A percentile compares a stretch with the other conserved stretches of the same genome.
Conservation (phyloP, 2,888 invertebrate genomes). For the Callyntrura sp. region DNA sequence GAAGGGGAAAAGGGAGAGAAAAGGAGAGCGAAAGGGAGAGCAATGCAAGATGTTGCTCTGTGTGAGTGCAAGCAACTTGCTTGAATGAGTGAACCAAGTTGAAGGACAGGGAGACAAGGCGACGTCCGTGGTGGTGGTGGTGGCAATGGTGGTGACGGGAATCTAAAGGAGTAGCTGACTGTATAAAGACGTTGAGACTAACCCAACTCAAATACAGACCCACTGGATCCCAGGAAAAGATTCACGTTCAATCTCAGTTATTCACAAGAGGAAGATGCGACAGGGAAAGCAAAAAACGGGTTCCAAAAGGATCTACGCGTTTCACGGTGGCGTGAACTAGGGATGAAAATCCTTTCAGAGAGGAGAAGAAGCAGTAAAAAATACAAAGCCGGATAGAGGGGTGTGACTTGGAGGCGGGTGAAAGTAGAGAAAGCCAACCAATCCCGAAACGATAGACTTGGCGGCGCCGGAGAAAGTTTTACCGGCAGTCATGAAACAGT, state of each 20-base stretch:
- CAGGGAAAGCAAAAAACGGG: conserved; percentile 6
- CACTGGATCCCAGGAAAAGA: conserved; percentile 17
- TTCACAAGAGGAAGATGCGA: conserved; percentile 37
- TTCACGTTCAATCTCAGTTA: conserved; percentile 54
- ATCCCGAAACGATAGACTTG: conserved; percentile 82
- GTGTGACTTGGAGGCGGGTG: conserved; percentile 83
- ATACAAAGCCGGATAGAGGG: conserved; percentile 78
- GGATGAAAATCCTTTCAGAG: conserved; percentile 56
- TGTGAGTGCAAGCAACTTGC: conserved; percentile 73
- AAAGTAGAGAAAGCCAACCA: conserved; percentile 83
- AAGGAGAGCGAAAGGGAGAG: conserved; percentile 56
- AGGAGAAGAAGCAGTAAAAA: conserved; percentile 56
- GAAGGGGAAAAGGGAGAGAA: conserved; percentile 41
- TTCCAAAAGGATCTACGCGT: conserved; percentile 54
- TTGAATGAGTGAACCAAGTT: conserved; percentile 77
- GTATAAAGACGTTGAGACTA: conserved; percentile 47
- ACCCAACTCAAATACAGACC: conserved; percentile 41
- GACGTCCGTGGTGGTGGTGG: conserved; percentile 70
- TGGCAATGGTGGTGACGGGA: conserved; percentile 36
- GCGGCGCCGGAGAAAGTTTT: conserved; percentile 83
- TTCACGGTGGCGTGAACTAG: conserved; percentile 30
- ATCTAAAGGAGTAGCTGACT: conserved; percentile 55
- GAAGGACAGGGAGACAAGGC: conserved; percentile 75
- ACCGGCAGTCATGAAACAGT: conserved; percentile 74
- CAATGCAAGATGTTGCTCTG: conserved; percentile 67